Conservation (phyloP, 2,797 vertebrate species). For the Phataginus tricuspis region DNA sequence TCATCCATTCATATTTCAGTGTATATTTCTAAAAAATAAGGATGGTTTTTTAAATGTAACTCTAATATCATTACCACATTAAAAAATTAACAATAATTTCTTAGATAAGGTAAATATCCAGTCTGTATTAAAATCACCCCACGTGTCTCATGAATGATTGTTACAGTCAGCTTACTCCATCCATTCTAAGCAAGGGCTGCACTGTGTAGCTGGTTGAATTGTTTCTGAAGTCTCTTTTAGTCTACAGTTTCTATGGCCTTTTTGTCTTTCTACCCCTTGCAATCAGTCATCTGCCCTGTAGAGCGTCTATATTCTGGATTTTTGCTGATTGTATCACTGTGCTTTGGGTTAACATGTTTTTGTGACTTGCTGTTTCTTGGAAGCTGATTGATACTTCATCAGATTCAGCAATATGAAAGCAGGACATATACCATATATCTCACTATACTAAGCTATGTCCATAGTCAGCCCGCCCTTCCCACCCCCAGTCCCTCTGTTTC, state of each 20-base stretch:
- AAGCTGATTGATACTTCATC: background rate
- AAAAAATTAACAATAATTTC: background rate
- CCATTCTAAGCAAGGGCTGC: background rate
- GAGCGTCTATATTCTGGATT: background rate
- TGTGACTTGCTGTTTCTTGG: background rate
- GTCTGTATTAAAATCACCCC: background rate
- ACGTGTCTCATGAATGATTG: background rate
- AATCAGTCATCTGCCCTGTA: background rate
- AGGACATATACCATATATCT: background rate
- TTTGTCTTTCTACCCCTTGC: background rate
- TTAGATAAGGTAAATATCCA: background rate
- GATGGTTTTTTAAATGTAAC: background rate
- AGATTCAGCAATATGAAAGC: background rate
- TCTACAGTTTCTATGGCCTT: background rate
- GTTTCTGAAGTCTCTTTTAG: background rate
- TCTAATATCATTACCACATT: background rate
- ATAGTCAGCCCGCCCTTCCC: background rate
- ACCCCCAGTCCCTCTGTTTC: background rate
- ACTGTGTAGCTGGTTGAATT: background rate
- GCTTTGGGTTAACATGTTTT: conserved; percentile 5
- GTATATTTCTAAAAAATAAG: background rate
- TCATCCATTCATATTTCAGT: background rate
- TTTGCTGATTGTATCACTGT: background rate
- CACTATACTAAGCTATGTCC: background rate
- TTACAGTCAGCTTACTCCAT: background rate